Base-by-base conservation (phyloP, 1,140 invertebrate species). In the Dysdera silvatica region DNA sequence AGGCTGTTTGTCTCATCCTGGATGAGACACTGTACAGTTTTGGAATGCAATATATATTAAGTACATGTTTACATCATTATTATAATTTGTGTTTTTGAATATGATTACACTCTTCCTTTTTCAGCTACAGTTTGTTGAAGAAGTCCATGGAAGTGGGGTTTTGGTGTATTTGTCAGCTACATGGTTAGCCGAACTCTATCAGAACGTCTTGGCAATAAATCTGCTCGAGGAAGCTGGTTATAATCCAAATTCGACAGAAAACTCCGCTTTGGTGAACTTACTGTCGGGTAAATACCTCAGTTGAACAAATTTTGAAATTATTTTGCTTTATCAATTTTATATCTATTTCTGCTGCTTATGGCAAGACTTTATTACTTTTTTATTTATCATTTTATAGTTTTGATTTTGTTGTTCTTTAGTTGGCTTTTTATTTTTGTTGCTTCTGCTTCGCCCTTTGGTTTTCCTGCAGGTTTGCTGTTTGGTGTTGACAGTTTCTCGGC, bases 141-240 rank as follows among this genome's bases (percentile, higher is more conserved):
- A 91, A 69, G 86, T 95, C 5, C 86, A 93, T 71, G 88, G 88
- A 29, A 91, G 89, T 64, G 92, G 91, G 4, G 86, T 95, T 7
- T 74, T 95, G 14, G 86, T 95, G 14, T 95, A 93, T 73, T 78
- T 96, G 2, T 94, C 91, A 4, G 86, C 89, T 0, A 87, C 87
- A 0, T 96, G 92, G 91, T 80, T 96, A 0, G 85, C 87, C 28
- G 91, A 95, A 73, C 77, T 96, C 1, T 95, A 95, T 74, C 88
- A 91, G 69, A 87, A 87, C 72, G 82, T 94, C 2, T 77, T 93
- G 0, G 82, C 83, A 0, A 83, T 80, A 54, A 88, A 90, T 72
- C 75, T 94, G 3, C 75, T 95, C 18, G 83, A 86, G 69, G 79
- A 80, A 41, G 81, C 83, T 67, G 84, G 85, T 6, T 86, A 83